Base-by-base conservation (phyloP, 1,140 invertebrate species). In the Holotrichia oblita region DNA sequence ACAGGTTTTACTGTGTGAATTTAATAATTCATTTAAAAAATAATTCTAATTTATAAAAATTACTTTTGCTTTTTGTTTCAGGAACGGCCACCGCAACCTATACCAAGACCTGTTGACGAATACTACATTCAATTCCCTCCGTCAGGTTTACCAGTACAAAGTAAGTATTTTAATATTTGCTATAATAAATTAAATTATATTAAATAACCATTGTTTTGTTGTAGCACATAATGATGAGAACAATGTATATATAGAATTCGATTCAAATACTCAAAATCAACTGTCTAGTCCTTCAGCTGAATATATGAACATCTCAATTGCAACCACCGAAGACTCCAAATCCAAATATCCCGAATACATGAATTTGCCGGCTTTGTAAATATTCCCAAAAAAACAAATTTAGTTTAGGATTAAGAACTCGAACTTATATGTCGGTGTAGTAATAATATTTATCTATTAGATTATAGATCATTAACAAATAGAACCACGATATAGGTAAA, bases 71-170 rank as follows among this genome's bases (percentile, higher is more conserved):
- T 48, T 40, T 78, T 81, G 9, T 77, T n/a, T 7, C 40, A 80
- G 79, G 80, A 79, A 75, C 59, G 80, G 40, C 80, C 80, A 3
- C 80, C 80, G 77, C 89, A 88, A 73, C 88, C 89, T 6, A 83
- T 87, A 0, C 88, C 88, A 14, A 88, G 89, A 80, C 86, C 87
- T 12, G 86, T 86, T 75, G 85, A 85, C 72, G 85, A 89, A 20
- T 89, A 89, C 82, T 90, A 89, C 79, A 89, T 90, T 73, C 85
- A 88, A 0, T 90, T 89, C 81, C 89, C 89, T 42, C 87, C 88
- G 3, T 89, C 88, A 4, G 89, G 89, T 78, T 81, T 88, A 78
- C 87, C 89, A 6, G 81, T 89, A 72, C 83, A 87, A 80, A 84
- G 89, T 90, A 82, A 86, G 85, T 74, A 20, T 12, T 17, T n/a